These are phyloP conservation scores for Heterotis niloticus DNA, from an alignment of 2,113 vertebrate species.

Conservation along the genomic window DNA sequence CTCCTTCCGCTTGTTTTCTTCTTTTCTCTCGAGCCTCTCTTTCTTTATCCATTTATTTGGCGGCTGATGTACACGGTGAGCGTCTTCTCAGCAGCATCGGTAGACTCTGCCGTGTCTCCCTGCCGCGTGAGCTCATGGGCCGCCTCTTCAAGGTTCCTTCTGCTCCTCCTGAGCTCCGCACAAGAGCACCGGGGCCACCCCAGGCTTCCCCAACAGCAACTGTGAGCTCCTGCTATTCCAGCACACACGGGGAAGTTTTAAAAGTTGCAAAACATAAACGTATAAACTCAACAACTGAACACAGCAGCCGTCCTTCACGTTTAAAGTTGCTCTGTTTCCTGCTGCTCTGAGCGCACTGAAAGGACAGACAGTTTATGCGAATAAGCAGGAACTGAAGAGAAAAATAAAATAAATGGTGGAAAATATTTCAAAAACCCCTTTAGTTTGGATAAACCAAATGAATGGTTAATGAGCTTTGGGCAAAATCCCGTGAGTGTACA, in stretches of 20 bases:
- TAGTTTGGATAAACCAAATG: not conserved
- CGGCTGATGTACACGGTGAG: not conserved
- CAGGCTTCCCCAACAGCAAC: not conserved
- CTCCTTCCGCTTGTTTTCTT: not conserved
- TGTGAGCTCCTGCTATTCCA: not conserved
- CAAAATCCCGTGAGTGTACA: not conserved
- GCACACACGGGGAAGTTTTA: too few relatives aligned
- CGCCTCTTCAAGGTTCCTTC: not conserved
- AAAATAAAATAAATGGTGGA: not conserved
- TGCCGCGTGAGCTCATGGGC: not conserved
- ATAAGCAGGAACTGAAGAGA: not conserved
- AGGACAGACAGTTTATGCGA: not conserved
- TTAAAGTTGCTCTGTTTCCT: not conserved
- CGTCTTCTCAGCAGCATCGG: too few relatives aligned
- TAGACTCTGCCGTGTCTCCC: not conserved
- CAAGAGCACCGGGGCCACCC: not conserved
- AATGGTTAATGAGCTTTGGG: conserved; percentile 4
- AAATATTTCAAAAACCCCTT: not conserved
- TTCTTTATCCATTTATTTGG: not conserved
- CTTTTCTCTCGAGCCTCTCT: not conserved
- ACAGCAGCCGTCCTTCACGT: not conserved
- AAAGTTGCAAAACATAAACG: not conserved
- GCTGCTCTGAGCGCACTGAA: not conserved
- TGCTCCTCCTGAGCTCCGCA: not conserved
- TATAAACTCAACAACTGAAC: not conserved